A percentile compares a stretch with the other conserved stretches of the same genome.
Evolutionary conservation across 2,888 invertebrate genomes (phyloP).

Genomic region (Nomada ferruginata): DNA sequence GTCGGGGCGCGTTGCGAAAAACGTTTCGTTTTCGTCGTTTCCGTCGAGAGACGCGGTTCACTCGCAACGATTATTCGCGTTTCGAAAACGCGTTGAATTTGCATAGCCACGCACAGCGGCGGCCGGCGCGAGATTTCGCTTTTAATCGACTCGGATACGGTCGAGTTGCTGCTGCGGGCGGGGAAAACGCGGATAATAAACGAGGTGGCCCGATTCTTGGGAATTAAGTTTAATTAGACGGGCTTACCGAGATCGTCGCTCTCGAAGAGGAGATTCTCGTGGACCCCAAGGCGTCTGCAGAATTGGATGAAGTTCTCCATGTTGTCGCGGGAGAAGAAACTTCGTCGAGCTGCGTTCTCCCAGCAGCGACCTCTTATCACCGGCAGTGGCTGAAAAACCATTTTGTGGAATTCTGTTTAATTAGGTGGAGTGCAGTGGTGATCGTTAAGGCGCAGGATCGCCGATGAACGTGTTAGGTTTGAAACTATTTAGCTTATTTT

Average conservation of each 20-base stretch:
- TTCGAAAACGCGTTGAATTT: conserved; percentile 36
- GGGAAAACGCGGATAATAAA: background rate
- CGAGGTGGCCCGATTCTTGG: background rate
- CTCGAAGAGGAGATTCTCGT: conserved; percentile 94
- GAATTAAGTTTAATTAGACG: conserved; percentile 28
- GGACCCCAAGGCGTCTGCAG: conserved; percentile 93
- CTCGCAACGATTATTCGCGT: conserved; percentile 56
- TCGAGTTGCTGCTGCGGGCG: background rate
- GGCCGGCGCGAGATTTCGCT: conserved; percentile 33
- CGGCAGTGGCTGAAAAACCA: conserved; percentile 87
- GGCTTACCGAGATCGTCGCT: conserved; percentile 93
- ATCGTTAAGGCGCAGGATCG: too few relatives aligned
- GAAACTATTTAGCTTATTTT: too few relatives aligned
- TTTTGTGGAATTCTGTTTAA: too few relatives aligned
- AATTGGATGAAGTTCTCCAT: conserved; percentile 95
- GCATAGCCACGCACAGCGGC: conserved; percentile 26
- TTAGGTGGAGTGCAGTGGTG: too few relatives aligned
- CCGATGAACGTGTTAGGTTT: too few relatives aligned
- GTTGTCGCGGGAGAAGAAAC: conserved; percentile 95
- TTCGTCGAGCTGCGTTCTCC: conserved; percentile 92
- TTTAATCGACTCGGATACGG: conserved; percentile 17
- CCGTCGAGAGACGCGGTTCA: conserved; percentile 38
- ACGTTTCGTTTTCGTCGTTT: conserved; percentile 21
- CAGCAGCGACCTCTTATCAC: conserved; percentile 91
- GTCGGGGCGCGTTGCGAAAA: conserved; percentile 34